Conservation (phyloP, 2,797 vertebrate genomes). For the Orestias chungarensis region DNA sequence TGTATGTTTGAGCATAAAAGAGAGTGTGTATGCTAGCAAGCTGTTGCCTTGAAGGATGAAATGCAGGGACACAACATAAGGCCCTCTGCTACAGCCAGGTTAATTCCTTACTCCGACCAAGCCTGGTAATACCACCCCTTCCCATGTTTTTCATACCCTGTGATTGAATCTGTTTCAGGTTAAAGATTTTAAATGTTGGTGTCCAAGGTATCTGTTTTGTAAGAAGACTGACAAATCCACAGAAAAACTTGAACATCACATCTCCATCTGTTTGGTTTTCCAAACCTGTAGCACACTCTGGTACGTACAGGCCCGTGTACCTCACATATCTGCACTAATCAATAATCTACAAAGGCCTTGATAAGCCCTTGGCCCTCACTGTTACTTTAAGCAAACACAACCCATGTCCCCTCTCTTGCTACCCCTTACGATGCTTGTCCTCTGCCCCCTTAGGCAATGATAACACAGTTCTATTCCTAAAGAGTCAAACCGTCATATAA, state of each 20-base stretch:
- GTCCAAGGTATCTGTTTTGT: not conserved
- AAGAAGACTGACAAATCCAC: conserved; percentile 19
- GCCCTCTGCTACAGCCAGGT: conserved; percentile 59
- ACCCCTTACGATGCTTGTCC: conserved; percentile 47
- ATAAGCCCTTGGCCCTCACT: conserved; percentile 90
- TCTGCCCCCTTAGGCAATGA: conserved; percentile 40
- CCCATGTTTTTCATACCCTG: conserved; percentile 45
- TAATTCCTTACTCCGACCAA: conserved; percentile 76
- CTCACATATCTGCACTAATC: conserved; percentile 91
- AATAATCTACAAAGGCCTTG: conserved; percentile 94
- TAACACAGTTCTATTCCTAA: conserved; percentile 85
- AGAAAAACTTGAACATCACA: conserved; percentile 8
- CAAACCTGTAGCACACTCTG: conserved; percentile 48
- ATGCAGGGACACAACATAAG: conserved; percentile 69
- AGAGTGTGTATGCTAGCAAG: conserved; percentile 52
- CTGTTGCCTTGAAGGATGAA: conserved; percentile 81
- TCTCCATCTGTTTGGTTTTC: conserved; percentile 54
- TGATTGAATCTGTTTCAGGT: not conserved
- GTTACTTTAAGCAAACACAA: conserved; percentile 95
- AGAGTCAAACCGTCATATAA: conserved; percentile 85
- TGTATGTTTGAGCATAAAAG: conserved; percentile 31
- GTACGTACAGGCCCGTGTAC: conserved; percentile 70
- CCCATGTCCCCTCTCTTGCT: conserved; percentile 87
- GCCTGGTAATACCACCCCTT: conserved; percentile 73
- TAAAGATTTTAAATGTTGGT: conserved; percentile 25